A percentile compares a stretch with the other conserved stretches of the same genome.
These are phyloP conservation scores for Hypercompe scribonia DNA, from an alignment of 2,888 invertebrate genomes.

Conservation along the genomic window DNA sequence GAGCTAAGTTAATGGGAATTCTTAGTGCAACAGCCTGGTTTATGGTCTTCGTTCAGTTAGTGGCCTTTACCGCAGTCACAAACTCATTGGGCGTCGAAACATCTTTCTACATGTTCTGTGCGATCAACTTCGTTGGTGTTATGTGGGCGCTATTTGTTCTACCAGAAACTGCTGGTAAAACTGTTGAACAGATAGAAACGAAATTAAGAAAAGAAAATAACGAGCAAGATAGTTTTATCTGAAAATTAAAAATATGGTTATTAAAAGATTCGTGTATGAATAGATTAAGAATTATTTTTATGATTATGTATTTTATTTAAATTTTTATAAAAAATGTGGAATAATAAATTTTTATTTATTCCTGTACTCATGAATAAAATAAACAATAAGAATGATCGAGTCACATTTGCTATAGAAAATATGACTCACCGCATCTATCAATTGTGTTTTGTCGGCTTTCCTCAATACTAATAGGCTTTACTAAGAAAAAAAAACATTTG, in stretches of 20 bases:
- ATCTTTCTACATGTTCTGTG: slow-evolving; percentile 67
- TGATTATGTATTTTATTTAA: background rate
- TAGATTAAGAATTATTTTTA: background rate
- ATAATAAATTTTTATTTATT: no score
- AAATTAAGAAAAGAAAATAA: slow-evolving; percentile 32
- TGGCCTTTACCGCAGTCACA: slow-evolving; percentile 50
- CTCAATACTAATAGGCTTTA: no score
- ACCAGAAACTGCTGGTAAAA: slow-evolving; percentile 77
- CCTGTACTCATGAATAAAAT: no score
- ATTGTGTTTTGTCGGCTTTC: no score
- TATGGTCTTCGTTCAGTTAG: slow-evolving; percentile 55
- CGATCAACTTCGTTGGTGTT: slow-evolving; percentile 63
- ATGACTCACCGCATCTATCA: no score
- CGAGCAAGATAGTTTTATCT: background rate
- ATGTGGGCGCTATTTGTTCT: slow-evolving; percentile 60
- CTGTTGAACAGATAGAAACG: slow-evolving; percentile 67
- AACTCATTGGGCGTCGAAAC: slow-evolving; percentile 63
- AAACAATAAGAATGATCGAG: no score
- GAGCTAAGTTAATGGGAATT: slow-evolving; percentile 63
- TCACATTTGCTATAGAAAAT: no score
- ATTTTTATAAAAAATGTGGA: background rate
- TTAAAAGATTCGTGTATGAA: background rate
- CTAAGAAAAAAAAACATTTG: no score
- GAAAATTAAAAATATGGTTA: background rate
- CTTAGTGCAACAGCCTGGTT: slow-evolving; percentile 61